These are phyloP conservation scores for Rhombomys opimus DNA, from an alignment of 2,113 vertebrate species.

Conservation along the genomic window DNA sequence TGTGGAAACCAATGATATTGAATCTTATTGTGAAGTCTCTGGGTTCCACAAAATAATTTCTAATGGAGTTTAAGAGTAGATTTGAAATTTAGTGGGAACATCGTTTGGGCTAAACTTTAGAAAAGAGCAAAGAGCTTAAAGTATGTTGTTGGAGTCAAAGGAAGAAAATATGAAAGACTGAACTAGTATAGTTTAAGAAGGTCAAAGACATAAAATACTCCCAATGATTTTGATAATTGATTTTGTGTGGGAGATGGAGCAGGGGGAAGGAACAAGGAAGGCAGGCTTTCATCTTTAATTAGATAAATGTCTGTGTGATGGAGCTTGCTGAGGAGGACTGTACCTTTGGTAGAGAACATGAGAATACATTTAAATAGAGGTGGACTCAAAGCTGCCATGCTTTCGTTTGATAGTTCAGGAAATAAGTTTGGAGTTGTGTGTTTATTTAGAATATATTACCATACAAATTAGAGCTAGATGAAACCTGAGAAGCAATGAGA, in stretches of 20 bases:
- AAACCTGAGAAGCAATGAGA: not conserved
- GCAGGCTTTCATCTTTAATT: not conserved
- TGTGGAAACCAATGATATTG: not conserved
- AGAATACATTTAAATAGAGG: not conserved
- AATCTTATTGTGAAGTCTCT: not conserved
- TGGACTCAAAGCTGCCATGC: rapidly evolving
- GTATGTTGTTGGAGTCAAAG: not conserved
- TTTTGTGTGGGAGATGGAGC: not conserved
- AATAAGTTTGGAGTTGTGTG: not conserved
- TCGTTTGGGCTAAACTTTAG: not conserved
- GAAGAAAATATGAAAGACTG: not conserved
- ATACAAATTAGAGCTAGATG: not conserved
- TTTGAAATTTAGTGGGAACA: not conserved
- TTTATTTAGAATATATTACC: not conserved
- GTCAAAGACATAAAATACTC: not conserved
- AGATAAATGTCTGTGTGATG: not conserved
- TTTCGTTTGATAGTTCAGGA: not conserved
- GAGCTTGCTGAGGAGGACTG: not conserved
- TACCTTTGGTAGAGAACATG: not conserved
- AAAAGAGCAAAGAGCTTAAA: not conserved
- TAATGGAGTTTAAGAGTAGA: not conserved
- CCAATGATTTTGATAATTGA: not conserved
- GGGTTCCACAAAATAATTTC: not conserved
- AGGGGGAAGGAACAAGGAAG: not conserved
- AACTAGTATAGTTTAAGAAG: not conserved